Evolutionary conservation across 2,888 invertebrate species (phyloP).

Genomic region (Clostera curtula): DNA sequence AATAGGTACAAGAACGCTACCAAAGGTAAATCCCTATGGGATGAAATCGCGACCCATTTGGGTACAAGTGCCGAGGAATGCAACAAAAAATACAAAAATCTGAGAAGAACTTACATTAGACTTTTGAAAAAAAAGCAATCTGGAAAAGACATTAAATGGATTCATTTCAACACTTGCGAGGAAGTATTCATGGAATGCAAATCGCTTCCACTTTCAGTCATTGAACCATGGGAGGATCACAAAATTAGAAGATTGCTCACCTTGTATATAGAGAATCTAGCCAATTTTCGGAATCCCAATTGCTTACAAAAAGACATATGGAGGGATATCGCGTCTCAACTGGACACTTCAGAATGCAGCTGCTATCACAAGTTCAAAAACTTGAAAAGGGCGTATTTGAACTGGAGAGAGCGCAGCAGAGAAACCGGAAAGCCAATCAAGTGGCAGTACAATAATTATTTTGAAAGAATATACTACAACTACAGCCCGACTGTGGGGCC

Average conservation of each 20-base stretch:
- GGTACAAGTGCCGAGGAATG: conserved; percentile 52
- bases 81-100: conserved; percentile 50
- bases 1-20: conserved; percentile 32
- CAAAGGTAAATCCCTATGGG: conserved; percentile 45
- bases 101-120: conserved; percentile 55
- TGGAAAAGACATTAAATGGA: conserved; percentile 62
- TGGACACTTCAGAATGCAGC: conserved; percentile 55
- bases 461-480: conserved; percentile 59
- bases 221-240: conserved; percentile 59
- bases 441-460: conserved; percentile 58
- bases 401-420: conserved; percentile 44
- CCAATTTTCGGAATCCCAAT: conserved; percentile 41
- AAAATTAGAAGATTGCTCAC: conserved; percentile 46
- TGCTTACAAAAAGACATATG: conserved; percentile 59
- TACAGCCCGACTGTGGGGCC: conserved; percentile 42
- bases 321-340: conserved; percentile 50
- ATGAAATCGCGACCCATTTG: conserved; percentile 43
- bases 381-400: conserved; percentile 56
- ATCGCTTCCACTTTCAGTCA: conserved; percentile 34
- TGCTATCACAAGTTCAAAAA: conserved; percentile 66
- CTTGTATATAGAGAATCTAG: conserved; percentile 55
- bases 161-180: conserved; percentile 54
- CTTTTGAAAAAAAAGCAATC: conserved; percentile 54
- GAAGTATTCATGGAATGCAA: conserved; percentile 59
- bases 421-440: conserved; percentile 49